Conservation (phyloP, 2,113 vertebrate species). For the Elaphurus davidianus region DNA sequence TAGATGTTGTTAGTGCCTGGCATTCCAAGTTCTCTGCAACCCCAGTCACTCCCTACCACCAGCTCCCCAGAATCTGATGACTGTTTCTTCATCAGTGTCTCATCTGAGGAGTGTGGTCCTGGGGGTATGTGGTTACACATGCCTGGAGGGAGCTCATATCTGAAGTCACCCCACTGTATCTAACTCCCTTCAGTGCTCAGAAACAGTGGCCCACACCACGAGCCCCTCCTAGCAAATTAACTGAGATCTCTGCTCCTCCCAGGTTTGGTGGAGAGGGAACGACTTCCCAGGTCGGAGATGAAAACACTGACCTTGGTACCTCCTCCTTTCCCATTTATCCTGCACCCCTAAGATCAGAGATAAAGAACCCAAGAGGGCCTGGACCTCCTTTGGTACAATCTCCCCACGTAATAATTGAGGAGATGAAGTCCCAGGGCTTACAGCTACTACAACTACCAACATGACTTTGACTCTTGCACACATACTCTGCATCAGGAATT, state of each 20-base stretch:
- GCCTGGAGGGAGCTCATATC: not conserved
- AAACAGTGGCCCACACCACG: not conserved
- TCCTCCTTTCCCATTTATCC: not conserved
- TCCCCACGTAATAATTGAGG: not conserved
- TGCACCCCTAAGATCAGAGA: not conserved
- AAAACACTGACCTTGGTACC: no score
- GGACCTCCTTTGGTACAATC: not conserved
- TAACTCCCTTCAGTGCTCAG: not conserved
- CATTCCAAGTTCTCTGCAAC: not conserved
- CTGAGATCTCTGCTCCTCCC: not conserved
- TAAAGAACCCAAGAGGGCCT: not conserved
- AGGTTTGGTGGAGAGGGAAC: not conserved
- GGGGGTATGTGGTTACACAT: no score
- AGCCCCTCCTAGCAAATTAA: not conserved
- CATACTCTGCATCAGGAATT: not conserved
- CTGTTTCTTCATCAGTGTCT: not conserved
- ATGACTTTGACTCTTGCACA: not conserved
- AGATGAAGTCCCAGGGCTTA: not conserved
- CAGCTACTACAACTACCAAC: rapidly evolving
- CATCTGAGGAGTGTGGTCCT: not conserved
- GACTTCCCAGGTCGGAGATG: not conserved
- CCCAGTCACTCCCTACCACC: no score
- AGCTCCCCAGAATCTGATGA: not conserved
- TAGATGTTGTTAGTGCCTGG: not conserved
- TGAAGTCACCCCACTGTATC: not conserved